Evolutionary conservation across 2,113 vertebrate genomes (phyloP), one percentile per base, ranked within the genome.

Genomic region (Seriola dumerili): DNA sequence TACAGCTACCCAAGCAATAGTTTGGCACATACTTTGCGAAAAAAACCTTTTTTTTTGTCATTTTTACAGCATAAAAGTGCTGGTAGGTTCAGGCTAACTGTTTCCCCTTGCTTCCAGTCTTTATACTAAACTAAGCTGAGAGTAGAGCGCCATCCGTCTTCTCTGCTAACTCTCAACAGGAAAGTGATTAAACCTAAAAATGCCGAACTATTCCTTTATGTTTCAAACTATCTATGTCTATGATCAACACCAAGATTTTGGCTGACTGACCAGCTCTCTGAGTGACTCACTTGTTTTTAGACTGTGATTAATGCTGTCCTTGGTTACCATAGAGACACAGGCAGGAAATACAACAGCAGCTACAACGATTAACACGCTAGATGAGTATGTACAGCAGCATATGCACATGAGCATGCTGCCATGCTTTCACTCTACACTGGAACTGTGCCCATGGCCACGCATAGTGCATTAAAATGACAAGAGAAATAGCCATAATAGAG

Each of bases 321-420:
- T 62, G 48, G 88, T 93, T 87, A 79, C 91, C 85, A 84, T 73
- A 29, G 92, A 38, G 74, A 89, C 84, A 14, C 69, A 59, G 46
- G 42, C 81, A 75, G 80, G 79, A 86, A 85, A 81, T 81, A 55
- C 17, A 90, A 71, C 42, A 78, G 68, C 11, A 64, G n/a, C 21
- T 23, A 29, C 23, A 59, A 2, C n/a, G 29, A 81, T 75, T 63
- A 77, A 55, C 34, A n/a, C 23, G 7, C 5, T 7, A 16, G 59
- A 58, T 48, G 42, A 72, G 61, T 50, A 38, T 46, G 38, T 8
- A 21, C 13, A 38, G 54, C 19, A 46, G 25, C 70, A 55, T 69
- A 42, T 63, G 57, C 11, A 21, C 29, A 29, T 54, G 21, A 25
- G 25, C 34, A 57, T 34, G 44, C 32, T 38, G 75, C 21, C 12